Evolutionary conservation across 2,113 vertebrate species (phyloP).

Genomic region (Carassius carassius): DNA sequence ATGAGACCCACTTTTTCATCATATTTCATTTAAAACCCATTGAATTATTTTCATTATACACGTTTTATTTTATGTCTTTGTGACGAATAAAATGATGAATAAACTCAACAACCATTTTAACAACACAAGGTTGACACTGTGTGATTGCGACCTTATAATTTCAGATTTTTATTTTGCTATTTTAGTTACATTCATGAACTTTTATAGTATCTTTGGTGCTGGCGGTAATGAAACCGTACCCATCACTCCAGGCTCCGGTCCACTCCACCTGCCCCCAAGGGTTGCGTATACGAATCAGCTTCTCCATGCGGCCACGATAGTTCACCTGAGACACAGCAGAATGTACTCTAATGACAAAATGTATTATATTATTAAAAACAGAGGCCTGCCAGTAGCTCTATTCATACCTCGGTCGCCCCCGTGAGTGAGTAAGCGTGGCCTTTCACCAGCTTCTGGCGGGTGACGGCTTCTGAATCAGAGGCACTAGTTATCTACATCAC

Average conservation of each 20-base stretch:
- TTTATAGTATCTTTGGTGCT: neutral
- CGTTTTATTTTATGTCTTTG: too few relatives aligned
- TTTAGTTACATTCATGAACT: neutral
- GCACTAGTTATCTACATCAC: slow-evolving; percentile 86
- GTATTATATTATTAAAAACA: neutral
- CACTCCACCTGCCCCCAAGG: slow-evolving; percentile 98
- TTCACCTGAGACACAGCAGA: slow-evolving; percentile 76
- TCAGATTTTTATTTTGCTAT: neutral
- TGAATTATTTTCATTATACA: too few relatives aligned
- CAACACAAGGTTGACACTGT: neutral
- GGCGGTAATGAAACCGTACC: slow-evolving; percentile 69
- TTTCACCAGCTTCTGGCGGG: slow-evolving; percentile 93
- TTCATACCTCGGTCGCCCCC: slow-evolving; percentile 83
- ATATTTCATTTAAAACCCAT: neutral
- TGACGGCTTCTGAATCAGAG: slow-evolving; percentile 87
- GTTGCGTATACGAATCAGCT: slow-evolving; percentile 89
- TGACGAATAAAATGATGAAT: too few relatives aligned
- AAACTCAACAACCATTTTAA: neutral
- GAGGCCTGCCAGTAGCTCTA: neutral
- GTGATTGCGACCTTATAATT: neutral
- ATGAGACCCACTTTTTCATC: neutral
- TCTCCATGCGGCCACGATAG: slow-evolving; percentile 82
- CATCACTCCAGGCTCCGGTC: slow-evolving; percentile 94
- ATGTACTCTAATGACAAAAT: neutral
- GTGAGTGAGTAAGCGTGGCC: slow-evolving; percentile 94